A percentile compares a stretch with the other conserved stretches of the same genome.
Conservation (phyloP, 2,797 vertebrate species). For the Pelochelys cantorii region DNA sequence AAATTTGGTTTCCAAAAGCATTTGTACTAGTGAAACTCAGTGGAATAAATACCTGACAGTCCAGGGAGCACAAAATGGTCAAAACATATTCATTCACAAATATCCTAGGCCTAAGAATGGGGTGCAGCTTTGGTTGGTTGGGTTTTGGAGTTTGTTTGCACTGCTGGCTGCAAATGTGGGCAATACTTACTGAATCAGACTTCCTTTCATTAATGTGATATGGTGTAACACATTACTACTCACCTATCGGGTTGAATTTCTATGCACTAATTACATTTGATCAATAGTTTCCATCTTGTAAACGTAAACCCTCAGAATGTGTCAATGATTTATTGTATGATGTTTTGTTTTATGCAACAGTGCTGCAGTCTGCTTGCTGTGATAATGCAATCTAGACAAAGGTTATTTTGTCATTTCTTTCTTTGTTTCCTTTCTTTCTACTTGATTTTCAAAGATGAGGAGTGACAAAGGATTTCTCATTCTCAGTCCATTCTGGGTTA, state of each 20-base stretch:
- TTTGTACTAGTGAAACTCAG: neutral
- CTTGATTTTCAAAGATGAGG: neutral
- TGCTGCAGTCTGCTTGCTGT: neutral
- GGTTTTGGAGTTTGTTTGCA: neutral
- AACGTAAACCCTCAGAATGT: neutral
- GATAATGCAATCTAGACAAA: neutral
- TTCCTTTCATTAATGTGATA: neutral
- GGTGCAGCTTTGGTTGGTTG: neutral
- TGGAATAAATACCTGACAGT: neutral
- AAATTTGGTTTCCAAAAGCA: constrained; percentile 26
- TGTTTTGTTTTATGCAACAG: neutral
- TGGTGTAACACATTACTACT: neutral
- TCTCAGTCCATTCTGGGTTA: neutral
- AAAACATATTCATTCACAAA: constrained; percentile 5
- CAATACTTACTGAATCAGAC: neutral
- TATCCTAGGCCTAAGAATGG: neutral
- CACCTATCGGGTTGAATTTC: neutral
- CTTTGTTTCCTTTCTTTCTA: neutral
- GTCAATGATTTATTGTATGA: neutral
- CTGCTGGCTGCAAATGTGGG: neutral
- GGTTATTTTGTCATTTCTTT: neutral
- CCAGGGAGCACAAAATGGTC: neutral
- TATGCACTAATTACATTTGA: neutral
- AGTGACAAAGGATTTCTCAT: neutral
- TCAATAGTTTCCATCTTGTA: neutral